phyloP scores from a whole-genome alignment of 2,888 invertebrate species.

The Nebria brevicollis region DNA sequence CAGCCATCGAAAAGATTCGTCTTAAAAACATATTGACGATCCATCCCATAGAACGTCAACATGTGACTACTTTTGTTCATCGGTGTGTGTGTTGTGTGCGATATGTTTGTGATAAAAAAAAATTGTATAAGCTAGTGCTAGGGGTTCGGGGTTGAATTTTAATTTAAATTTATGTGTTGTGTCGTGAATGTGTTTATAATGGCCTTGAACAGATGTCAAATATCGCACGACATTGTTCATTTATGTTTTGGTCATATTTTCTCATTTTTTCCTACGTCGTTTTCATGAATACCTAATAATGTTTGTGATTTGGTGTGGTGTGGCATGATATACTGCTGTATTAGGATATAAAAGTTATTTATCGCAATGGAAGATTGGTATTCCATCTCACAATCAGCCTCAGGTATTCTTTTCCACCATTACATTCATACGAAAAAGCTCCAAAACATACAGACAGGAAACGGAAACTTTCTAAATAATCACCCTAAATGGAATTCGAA shows the following conservation, averaged over 20 bases:
- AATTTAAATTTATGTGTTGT: slow-evolving; percentile 35
- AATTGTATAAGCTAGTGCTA: background rate
- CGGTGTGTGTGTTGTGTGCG: slow-evolving; percentile 10
- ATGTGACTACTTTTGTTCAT: slow-evolving; percentile 21
- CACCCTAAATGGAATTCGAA: too few relatives aligned
- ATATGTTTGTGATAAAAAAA: slow-evolving; percentile 21
- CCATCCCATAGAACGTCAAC: slow-evolving; percentile 15
- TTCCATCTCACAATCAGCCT: background rate
- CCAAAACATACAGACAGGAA: too few relatives aligned
- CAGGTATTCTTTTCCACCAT: background rate
- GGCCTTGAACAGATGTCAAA: slow-evolving; percentile 34
- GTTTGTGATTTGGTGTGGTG: background rate
- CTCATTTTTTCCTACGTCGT: background rate
- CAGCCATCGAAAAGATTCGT: slow-evolving; percentile 8
- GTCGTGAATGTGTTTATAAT: slow-evolving; percentile 24
- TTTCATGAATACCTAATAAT: slow-evolving; percentile 11
- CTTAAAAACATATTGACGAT: slow-evolving; percentile 32
- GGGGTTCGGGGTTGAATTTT: slow-evolving; percentile 21
- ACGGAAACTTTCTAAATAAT: too few relatives aligned
- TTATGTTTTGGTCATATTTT: background rate
- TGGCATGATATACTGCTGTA: background rate
- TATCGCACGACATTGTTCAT: background rate
- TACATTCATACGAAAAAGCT: too few relatives aligned
- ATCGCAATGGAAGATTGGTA: background rate
- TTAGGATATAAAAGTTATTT: background rate